Base-by-base conservation (phyloP, 2,113 vertebrate species). In the Pogonocichla stellata region DNA sequence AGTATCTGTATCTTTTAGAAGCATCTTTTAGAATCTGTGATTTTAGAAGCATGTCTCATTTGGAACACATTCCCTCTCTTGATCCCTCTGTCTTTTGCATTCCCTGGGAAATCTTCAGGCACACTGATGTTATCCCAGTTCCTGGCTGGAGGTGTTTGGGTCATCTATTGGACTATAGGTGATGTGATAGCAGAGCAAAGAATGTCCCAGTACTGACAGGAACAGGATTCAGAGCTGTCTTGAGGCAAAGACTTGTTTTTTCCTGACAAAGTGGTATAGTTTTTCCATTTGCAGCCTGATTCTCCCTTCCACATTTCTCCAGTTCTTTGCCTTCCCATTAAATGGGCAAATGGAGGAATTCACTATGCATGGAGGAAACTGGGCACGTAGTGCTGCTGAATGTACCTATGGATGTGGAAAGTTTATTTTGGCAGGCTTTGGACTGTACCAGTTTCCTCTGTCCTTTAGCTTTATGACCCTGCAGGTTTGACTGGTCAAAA, bases 381-480 rank as follows among this genome's bases (percentile, higher is more conserved):
- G 77, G 82, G 51, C 24, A 8, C 43, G 22, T 8, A 47, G 45
- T 73, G 67, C 82, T 94, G 8, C 80, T 80, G 43, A 80, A 54
- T 36, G 31, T 36, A 54, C 51, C 23, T 48, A 13, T 36, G 66
- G 40, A 61, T n/a, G 40, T 53, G 69, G 57, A 74, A 90, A 88
- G 53, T 22, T 50, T 34, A 14, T 65, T 82, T 74, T 82, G 80
- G 64, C 60, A 61, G 25, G 13, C 19, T 90, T 83, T 56, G 56
- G 48, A 18, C 43, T 65, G 34, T 67, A 65, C 64, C 75, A 40
- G 34, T 80, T 94, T 92, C 43, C 61, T 84, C 86, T 94, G 69
- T 60, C 86, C 77, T 79, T 91, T 51, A 81, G 61, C 83, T 92
- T 86, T 89, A 74, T 93, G 92, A 89, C 72, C 65, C 72, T 72